Conservation (phyloP, 2,797 vertebrate genomes). For the Avahi laniger region DNA sequence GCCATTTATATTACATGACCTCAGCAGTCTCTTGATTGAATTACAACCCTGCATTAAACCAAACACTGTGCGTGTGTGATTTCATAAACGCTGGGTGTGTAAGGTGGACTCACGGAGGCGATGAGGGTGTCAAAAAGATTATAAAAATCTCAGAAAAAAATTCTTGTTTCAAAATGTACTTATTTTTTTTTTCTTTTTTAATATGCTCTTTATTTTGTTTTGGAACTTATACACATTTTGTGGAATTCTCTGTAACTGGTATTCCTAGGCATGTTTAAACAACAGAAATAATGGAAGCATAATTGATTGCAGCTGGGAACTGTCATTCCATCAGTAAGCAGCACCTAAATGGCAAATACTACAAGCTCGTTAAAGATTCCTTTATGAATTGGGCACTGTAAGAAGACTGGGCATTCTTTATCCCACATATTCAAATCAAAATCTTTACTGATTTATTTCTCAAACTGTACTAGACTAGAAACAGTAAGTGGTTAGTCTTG, state of each 20-base stretch:
- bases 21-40: slow-evolving; percentile 83
- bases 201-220: slow-evolving; percentile 68
- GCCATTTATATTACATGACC: slow-evolving; percentile 82
- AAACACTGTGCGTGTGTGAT: slow-evolving; percentile 76
- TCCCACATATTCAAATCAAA: slow-evolving; percentile 80
- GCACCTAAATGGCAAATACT: slow-evolving; percentile 62
- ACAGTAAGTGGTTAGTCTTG: slow-evolving; percentile 81
- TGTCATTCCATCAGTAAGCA: slow-evolving; percentile 32
- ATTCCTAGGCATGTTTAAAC: slow-evolving; percentile 46
- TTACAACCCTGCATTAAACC: slow-evolving; percentile 82
- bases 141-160: slow-evolving; percentile 23
- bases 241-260: slow-evolving; percentile 53
- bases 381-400: slow-evolving; percentile 66
- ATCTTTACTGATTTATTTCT: slow-evolving; percentile 81
- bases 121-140: slow-evolving; percentile 72
- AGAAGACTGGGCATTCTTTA: slow-evolving; percentile 79
- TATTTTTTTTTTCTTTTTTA: background rate
- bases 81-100: slow-evolving; percentile 66
- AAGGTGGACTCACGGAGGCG: slow-evolving; percentile 21
- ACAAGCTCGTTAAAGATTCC: slow-evolving; percentile 18
- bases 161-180: background rate
- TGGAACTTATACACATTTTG: slow-evolving; percentile 69
- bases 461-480: slow-evolving; percentile 82
- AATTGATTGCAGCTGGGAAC: slow-evolving; percentile 67
- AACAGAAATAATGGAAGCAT: slow-evolving; percentile 63